Evolutionary conservation across 2,113 vertebrate genomes (phyloP), one percentile per base, ranked within the genome.

Genomic region (Gymnorhina tibicen): DNA sequence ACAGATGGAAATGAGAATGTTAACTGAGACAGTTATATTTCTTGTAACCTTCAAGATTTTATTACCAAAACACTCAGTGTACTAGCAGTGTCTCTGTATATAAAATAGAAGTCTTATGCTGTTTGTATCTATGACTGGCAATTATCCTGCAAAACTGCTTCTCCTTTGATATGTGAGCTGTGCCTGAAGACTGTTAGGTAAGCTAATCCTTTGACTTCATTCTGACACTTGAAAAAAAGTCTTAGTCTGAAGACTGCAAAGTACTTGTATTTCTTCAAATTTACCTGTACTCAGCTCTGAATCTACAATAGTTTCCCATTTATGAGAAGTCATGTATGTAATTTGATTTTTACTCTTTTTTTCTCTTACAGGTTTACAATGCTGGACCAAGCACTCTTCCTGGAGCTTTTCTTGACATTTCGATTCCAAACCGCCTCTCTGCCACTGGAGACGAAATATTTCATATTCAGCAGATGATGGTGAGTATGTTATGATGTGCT

Each of bases 311-410:
- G 14, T 59, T 95, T 83, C 37, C n/a, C 28, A 73, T 80, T 92
- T 63, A 37, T 47, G 27, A 67, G 35, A 39, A 58, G 42, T 39
- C 17, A 35, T 37, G 32, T 23, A 28, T 55, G n/a, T 62, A 73
- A 49, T 52, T 77, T 63, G 21, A 11, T 42, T 58, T 75, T 56
- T 60, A 35, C 53, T 39, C 4, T 10, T 78, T 88, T 86, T 27
- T 50, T 92, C 60, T 95, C 24, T 68, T 97, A 52, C 79, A 99
- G 99, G 98, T 99, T 94, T 99, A 99, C 94, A 99, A 99, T 97
- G 98, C 99, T 74, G 99, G 99, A n/a, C 99, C 99, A 69, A 99
- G 99, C 97, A 98, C 98, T 78, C 98, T 99, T 19, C 99, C 99
- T 41, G 98, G 98, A 74, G 99, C 99, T 49, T 98, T 97, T 19